Conservation (phyloP, 2,113 vertebrate species). For the Echinops telfairi region DNA sequence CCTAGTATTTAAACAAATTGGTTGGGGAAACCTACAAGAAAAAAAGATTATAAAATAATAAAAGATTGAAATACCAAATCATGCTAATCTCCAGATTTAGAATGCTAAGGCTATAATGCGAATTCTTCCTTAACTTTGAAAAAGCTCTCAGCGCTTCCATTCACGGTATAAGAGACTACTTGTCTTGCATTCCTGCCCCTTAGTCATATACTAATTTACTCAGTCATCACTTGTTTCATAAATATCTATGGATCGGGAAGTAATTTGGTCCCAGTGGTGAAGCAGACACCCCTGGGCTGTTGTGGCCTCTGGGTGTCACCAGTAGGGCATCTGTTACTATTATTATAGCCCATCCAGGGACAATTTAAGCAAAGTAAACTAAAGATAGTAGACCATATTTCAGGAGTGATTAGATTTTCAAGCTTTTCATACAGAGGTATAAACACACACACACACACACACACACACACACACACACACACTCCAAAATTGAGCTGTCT, state of each 20-base stretch:
- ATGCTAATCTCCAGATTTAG: slow-evolving; percentile 18
- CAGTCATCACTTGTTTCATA: neutral
- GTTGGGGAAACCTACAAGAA: neutral
- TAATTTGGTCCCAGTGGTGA: neutral
- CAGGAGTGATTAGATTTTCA: slow-evolving; percentile 71
- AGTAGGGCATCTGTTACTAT: neutral
- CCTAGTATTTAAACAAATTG: slow-evolving; percentile 45
- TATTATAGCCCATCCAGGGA: slow-evolving; percentile 4
- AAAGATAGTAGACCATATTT: slow-evolving; percentile 49
- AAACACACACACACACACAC: too few relatives aligned
- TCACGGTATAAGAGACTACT: neutral
- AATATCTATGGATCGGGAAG: neutral
- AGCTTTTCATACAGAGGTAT: slow-evolving; percentile 22
- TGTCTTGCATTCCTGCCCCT: neutral
- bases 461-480: slow-evolving; percentile 53
- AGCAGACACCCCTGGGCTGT: neutral
- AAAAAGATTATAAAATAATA: neutral
- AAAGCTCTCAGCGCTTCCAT: neutral
- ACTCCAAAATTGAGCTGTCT: slow-evolving; percentile 78
- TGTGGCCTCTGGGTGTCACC: neutral
- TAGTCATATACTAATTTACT: neutral
- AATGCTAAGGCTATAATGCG: neutral
- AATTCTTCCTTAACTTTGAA: neutral
- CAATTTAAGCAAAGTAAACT: slow-evolving; percentile 66
- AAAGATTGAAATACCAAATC: slow-evolving; percentile 31